Evolutionary conservation across 2,797 vertebrate species (phyloP).

Genomic region (Knipowitschia caucasica): DNA sequence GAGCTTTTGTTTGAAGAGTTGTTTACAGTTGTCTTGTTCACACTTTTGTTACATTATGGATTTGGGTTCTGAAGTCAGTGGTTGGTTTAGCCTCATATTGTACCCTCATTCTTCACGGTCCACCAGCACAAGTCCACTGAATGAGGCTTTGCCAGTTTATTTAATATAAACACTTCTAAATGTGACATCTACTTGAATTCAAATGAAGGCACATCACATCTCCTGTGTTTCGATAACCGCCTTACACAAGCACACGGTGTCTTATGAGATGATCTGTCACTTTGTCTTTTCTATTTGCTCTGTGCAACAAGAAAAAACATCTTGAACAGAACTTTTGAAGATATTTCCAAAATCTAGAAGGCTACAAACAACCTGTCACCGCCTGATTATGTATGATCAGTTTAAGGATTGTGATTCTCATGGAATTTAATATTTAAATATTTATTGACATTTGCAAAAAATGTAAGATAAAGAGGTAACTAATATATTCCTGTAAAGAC

Average conservation of each 20-base stretch:
- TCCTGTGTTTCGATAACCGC: constrained; percentile 27
- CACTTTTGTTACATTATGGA: constrained; percentile 1
- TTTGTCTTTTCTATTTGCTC: constrained; percentile 4
- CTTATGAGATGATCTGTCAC: constrained; percentile 31
- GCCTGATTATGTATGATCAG: background rate
- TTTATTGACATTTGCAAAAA: background rate
- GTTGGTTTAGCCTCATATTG: constrained; percentile 34
- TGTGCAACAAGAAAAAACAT: constrained; percentile 5
- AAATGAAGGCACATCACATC: constrained; percentile 1
- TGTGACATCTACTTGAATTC: constrained; percentile 43
- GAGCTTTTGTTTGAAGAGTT: constrained; percentile 16
- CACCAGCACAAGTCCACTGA: constrained; percentile 25
- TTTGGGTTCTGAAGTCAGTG: background rate
- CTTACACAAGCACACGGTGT: constrained; percentile 27
- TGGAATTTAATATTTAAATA: background rate
- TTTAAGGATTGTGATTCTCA: background rate
- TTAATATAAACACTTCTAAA: constrained; percentile 17
- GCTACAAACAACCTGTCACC: background rate
- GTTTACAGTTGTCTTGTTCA: background rate
- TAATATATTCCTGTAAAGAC: constrained; percentile 23
- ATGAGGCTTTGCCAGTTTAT: constrained; percentile 1
- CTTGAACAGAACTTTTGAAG: constrained; percentile 23
- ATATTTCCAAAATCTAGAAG: too few species aligned
- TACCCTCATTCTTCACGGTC: constrained; percentile 28
- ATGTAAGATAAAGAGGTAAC: background rate